Evolutionary conservation across 2,888 invertebrate genomes (phyloP).

Genomic region (Lucinisca nassula): DNA sequence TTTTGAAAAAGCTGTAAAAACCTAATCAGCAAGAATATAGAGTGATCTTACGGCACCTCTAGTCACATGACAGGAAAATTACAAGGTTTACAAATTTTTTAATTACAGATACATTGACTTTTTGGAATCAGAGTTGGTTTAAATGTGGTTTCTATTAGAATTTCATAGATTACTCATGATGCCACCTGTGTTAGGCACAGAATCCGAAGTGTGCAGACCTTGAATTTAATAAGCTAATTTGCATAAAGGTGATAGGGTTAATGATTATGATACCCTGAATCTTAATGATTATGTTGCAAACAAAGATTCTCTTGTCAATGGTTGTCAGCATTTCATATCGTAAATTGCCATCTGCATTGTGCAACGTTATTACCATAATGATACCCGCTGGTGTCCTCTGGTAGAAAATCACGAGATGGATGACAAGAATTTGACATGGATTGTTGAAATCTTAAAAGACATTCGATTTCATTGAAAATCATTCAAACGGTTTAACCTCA

Average conservation of each 20-base stretch:
- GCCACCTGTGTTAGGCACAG: background rate
- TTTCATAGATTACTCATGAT: too few species aligned
- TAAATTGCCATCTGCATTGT: conserved; percentile 8
- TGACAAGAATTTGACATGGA: background rate
- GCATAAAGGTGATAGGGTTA: conserved; percentile 11
- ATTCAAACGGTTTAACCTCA: background rate
- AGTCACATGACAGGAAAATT: too few species aligned
- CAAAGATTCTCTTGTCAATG: background rate
- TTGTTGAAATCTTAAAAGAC: background rate
- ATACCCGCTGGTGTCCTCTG: background rate
- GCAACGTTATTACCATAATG: conserved; percentile 4
- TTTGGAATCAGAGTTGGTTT: background rate
- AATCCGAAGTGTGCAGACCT: background rate
- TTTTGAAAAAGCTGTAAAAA: too few species aligned
- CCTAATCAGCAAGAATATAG: too few species aligned
- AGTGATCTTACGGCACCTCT: too few species aligned
- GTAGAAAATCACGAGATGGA: conserved; percentile 1
- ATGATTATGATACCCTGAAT: background rate
- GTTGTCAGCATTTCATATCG: background rate
- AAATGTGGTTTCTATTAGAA: background rate
- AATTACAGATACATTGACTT: too few species aligned
- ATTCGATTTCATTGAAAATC: background rate
- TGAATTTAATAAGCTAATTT: conserved; percentile 10
- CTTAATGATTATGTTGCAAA: conserved; percentile 2
- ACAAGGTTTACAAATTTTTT: too few species aligned